Evolutionary conservation across 2,888 invertebrate genomes (phyloP), one percentile per base, ranked within the genome.

Genomic region (Athalia circularis): DNA sequence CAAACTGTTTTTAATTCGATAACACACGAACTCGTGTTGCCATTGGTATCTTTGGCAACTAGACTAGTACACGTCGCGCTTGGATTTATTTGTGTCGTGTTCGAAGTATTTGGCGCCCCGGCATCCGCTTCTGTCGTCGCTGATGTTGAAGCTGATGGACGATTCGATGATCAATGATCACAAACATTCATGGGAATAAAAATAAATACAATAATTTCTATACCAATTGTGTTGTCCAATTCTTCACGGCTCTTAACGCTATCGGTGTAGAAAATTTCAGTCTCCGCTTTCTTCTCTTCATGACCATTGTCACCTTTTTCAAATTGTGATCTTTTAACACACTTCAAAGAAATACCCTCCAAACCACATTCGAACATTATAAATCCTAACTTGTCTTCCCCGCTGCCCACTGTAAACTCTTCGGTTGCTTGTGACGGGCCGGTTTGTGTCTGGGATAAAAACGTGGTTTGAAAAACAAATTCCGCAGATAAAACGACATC

Each of bases 291-390:
- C 83, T 92, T 92, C 65, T 94, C 93, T 64, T 94, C 94, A 45
- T 91, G 91, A 43, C 91, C 91, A 81, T 92, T 92, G 81, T 94
- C 94, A 0, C 94, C 93, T 86, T 96, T 95, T 85, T 96, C 95
- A 79, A 95, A 95, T 86, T 95, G 95, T 0, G 95, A 95, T 83
- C 95, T 94, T 84, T 95, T 94, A 0, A 94, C 93, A 52, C 94
- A 91, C 88, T 97, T 97, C 15, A 98, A 92, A 8, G 95, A 94
- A 13, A 98, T 95, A 0, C 97, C 97, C 91, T 99, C 98, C 54
- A 98, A 91, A 0, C 99, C 98, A 88, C 97, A 97, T 90, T 99
- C 99, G 87, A 98, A 98, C 98, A 99, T 98, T 77, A 99, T 98
- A 88, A 96, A 98, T 29, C 98, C 98, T 78, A 97, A 92, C 79